Evolutionary conservation across 2,888 invertebrate species (phyloP).

Genomic region (Cosmia pyralina): DNA sequence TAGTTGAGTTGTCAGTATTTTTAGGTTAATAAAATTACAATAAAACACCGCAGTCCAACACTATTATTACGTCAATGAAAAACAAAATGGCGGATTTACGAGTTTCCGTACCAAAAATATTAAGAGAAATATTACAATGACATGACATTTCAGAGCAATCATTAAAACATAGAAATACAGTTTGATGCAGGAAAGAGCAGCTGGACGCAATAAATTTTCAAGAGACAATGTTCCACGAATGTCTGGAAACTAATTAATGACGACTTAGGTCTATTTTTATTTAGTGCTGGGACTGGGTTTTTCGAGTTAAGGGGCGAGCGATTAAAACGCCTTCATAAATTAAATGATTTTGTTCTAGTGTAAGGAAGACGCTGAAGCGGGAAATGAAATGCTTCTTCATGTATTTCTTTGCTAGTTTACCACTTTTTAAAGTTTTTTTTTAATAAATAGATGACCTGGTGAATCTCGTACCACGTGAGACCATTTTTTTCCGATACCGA

Average conservation of each 20-base stretch:
- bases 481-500: too few relatives aligned
- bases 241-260: conserved; percentile 75
- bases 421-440: not conserved
- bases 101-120: conserved; percentile 35
- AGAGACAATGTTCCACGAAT: conserved; percentile 72
- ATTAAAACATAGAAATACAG: conserved; percentile 56
- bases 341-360: conserved; percentile 60
- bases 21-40: conserved; percentile 36
- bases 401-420: not conserved
- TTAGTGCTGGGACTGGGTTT: conserved; percentile 48
- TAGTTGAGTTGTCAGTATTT: conserved; percentile 49
- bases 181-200: conserved; percentile 66
- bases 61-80: conserved; percentile 54
- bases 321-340: conserved; percentile 75
- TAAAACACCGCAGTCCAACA: conserved; percentile 35
- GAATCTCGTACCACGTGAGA: too few relatives aligned
- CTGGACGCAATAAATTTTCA: conserved; percentile 77
- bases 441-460: too few relatives aligned
- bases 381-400: not conserved
- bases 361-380: conserved; percentile 31
- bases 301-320: conserved; percentile 66
- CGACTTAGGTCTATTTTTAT: conserved; percentile 68
- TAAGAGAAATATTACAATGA: conserved; percentile 52
- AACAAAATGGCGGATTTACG: conserved; percentile 35
- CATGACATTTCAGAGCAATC: conserved; percentile 62